Percentiles rank a stretch among this genome's conserved stretches.
phyloP scores from a whole-genome alignment of 2,888 invertebrate genomes.

The Macropis europaea region DNA sequence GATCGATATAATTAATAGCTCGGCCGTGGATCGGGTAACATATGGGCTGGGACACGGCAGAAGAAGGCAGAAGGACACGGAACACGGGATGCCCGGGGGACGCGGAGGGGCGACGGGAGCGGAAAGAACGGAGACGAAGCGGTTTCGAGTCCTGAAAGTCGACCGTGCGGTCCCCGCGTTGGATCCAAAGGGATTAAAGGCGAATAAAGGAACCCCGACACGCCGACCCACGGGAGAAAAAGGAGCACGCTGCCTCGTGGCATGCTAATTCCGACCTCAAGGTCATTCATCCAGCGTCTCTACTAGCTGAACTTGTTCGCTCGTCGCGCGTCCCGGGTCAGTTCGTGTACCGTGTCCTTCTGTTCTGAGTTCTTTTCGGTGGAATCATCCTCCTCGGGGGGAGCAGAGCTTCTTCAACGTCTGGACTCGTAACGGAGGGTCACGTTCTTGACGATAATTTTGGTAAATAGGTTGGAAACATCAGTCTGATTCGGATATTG shows the following conservation, averaged over 20 bases:
- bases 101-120: background rate
- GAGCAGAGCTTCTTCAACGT: too few relatives aligned
- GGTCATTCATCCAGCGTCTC: constrained; percentile 15
- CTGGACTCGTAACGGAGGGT: too few relatives aligned
- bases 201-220: constrained; percentile 66
- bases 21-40: constrained; percentile 76
- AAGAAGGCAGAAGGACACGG: constrained; percentile 38
- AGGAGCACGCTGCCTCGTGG: constrained; percentile 46
- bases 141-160: constrained; percentile 31
- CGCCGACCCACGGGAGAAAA: constrained; percentile 30
- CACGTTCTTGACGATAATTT: too few relatives aligned
- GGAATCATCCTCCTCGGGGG: too few relatives aligned
- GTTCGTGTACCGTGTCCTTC: too few relatives aligned
- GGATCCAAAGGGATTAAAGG: constrained; percentile 71
- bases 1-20: constrained; percentile 79
- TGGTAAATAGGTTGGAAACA: too few relatives aligned
- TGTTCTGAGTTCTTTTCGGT: too few relatives aligned
- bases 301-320: constrained; percentile 30
- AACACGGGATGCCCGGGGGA: constrained; percentile 23
- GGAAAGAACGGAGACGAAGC: constrained; percentile 17
- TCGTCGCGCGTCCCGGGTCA: background rate
- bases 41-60: constrained; percentile 71
- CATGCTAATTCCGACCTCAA: constrained; percentile 66
- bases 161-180: constrained; percentile 53
- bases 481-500: too few relatives aligned